Conservation (phyloP, 2,888 invertebrate genomes). For the Pterostichus niger region DNA sequence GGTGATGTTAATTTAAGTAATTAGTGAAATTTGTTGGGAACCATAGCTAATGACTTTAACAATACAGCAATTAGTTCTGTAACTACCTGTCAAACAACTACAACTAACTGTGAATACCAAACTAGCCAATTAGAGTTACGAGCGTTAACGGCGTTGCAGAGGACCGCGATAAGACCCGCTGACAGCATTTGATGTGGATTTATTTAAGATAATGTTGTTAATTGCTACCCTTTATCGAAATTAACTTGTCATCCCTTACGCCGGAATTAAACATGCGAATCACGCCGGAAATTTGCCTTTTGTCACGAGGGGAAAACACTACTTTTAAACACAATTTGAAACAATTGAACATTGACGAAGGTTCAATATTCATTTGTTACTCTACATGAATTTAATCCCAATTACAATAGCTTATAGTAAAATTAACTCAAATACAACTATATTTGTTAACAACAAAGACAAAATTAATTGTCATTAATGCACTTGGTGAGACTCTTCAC, state of each 20-base stretch:
- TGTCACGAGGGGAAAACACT: too few relatives aligned
- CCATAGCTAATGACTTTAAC: constrained; percentile 48
- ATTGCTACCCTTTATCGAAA: background rate
- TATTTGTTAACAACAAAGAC: too few relatives aligned
- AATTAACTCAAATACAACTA: too few relatives aligned
- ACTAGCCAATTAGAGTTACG: constrained; percentile 29
- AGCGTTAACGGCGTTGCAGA: constrained; percentile 6
- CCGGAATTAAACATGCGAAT: background rate
- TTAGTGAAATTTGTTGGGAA: constrained; percentile 39
- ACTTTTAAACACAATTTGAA: too few relatives aligned
- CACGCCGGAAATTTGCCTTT: too few relatives aligned
- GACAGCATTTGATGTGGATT: constrained; percentile 30
- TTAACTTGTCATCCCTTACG: constrained; percentile 19
- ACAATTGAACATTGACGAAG: too few relatives aligned
- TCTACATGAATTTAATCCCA: too few relatives aligned
- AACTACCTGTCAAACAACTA: constrained; percentile 54
- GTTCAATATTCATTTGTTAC: too few relatives aligned
- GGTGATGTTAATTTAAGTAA: background rate
- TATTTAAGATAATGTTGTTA: constrained; percentile 41
- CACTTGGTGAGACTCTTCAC: too few relatives aligned
- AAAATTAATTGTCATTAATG: too few relatives aligned
- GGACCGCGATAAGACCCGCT: background rate
- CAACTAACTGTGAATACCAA: constrained; percentile 40
- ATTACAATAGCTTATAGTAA: too few relatives aligned
- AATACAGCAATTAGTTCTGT: constrained; percentile 48